A percentile compares a stretch with the other conserved stretches of the same genome.
These are phyloP conservation scores for Phacellophora camtschatica DNA, from an alignment of 30 jellyfish, hydroid and myxozoan species.

Conservation along the genomic window DNA sequence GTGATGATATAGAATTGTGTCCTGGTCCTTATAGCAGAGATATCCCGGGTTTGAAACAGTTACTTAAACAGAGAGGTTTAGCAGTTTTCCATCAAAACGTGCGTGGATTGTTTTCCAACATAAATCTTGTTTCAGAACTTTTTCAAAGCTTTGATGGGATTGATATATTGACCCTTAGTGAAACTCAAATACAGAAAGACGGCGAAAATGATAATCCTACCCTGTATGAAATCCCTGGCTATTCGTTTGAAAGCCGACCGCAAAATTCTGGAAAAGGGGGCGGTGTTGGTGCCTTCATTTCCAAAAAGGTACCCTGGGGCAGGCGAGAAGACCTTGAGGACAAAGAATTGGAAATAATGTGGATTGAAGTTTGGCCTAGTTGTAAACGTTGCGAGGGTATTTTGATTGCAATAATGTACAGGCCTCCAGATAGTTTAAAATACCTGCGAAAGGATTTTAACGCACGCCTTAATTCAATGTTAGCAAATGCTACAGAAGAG, in stretches of 20 bases:
- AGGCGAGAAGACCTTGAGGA: conserved; percentile 7
- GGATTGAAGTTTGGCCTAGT: conserved; percentile 14
- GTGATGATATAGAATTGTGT: not conserved
- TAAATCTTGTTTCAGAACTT: conserved; percentile 32
- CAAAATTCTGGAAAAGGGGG: conserved; percentile 49
- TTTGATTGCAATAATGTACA: not conserved
- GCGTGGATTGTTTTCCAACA: conserved; percentile 60
- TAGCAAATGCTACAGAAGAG: not conserved
- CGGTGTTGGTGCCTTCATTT: not conserved
- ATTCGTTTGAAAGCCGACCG: conserved; percentile 60
- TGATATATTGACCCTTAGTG: conserved; percentile 49
- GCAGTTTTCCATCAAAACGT: conserved; percentile 64
- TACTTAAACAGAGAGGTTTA: conserved; percentile 51
- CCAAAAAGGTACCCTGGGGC: not conserved
- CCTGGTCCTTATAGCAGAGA: not conserved
- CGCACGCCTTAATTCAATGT: not conserved
- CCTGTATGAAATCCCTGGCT: conserved; percentile 42
- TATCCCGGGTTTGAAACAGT: conserved; percentile 6
- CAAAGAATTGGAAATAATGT: not conserved
- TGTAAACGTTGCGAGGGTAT: not conserved
- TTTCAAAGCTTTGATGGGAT: conserved; percentile 47
- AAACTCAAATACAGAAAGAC: conserved; percentile 43
- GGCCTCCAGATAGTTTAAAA: conserved; percentile 18
- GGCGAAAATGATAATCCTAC: conserved; percentile 11
- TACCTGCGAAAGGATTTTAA: conserved; percentile 6